phyloP scores from a whole-genome alignment of 2,113 vertebrate genomes.

The Oncorhynchus nerka region DNA sequence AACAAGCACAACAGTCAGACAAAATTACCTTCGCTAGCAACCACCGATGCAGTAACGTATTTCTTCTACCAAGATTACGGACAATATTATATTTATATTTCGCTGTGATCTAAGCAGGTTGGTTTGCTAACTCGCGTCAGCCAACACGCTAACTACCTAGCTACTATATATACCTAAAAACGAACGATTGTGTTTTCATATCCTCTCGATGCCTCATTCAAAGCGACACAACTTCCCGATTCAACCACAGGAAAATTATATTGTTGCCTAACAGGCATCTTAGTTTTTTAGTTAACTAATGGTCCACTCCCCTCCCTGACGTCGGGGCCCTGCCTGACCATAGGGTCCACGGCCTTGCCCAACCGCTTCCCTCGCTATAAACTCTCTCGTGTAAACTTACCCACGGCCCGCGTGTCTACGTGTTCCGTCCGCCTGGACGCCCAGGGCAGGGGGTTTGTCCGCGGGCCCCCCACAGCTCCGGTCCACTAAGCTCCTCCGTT shows the following conservation, averaged over 20 bases:
- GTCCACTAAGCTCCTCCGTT: constrained; percentile 48
- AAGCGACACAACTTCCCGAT: constrained; percentile 58
- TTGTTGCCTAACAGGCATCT: constrained; percentile 24
- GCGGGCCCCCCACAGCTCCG: constrained; percentile 75
- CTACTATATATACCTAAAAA: constrained; percentile 8
- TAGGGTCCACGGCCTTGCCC: constrained; percentile 61
- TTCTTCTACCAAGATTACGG: not conserved
- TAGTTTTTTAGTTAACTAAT: not conserved
- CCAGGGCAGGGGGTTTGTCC: constrained; percentile 55
- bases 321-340: constrained; percentile 44
- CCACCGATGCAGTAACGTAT: not conserved
- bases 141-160: constrained; percentile 9
- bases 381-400: constrained; percentile 57
- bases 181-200: constrained; percentile 39
- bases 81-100: not conserved
- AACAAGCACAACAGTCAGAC: not conserved
- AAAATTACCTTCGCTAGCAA: not conserved
- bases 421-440: constrained; percentile 71
- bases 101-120: constrained; percentile 47
- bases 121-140: not conserved
- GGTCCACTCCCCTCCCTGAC: constrained; percentile 41
- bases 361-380: constrained; percentile 27
- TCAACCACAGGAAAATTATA: constrained; percentile 27
- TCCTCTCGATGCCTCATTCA: constrained; percentile 42
- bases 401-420: constrained; percentile 69